Evolutionary conservation across 2,113 vertebrate genomes (phyloP).

Genomic region (Cryptomyrus ogoouensis): DNA sequence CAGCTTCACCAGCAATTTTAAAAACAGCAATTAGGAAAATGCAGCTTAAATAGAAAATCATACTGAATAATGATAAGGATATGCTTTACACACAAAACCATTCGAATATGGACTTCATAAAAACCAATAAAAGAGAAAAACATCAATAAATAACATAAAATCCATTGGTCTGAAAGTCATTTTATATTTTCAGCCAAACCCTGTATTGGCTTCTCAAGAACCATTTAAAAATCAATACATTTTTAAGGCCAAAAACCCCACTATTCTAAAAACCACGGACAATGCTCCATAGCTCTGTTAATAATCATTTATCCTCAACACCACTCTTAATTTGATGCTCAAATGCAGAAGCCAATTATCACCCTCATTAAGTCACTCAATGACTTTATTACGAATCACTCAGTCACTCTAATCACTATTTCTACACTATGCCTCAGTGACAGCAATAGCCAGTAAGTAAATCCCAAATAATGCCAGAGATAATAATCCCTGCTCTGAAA

Average conservation of each 20-base stretch:
- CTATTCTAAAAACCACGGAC: background rate
- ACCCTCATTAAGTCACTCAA: background rate
- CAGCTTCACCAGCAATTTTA: background rate
- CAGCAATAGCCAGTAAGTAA: background rate
- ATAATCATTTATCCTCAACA: background rate
- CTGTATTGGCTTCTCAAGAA: background rate
- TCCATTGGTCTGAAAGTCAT: background rate
- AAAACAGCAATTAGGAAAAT: background rate
- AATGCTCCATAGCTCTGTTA: background rate
- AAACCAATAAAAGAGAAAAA: background rate
- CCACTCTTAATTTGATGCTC: conserved; percentile 3
- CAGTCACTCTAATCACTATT: conserved; percentile 9
- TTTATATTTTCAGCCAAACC: background rate
- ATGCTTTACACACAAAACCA: background rate
- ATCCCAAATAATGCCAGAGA: background rate
- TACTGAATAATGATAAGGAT: background rate
- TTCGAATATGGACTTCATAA: background rate
- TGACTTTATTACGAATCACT: background rate
- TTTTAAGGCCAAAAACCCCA: background rate
- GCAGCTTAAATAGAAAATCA: background rate
- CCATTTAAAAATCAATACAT: background rate
- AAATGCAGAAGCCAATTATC: background rate
- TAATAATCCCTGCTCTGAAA: background rate
- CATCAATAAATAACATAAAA: background rate
- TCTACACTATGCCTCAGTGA: background rate